Evolutionary conservation across 2,113 vertebrate species (phyloP), one percentile per base, ranked within the genome.

Genomic region (Macquaria ambigua): DNA sequence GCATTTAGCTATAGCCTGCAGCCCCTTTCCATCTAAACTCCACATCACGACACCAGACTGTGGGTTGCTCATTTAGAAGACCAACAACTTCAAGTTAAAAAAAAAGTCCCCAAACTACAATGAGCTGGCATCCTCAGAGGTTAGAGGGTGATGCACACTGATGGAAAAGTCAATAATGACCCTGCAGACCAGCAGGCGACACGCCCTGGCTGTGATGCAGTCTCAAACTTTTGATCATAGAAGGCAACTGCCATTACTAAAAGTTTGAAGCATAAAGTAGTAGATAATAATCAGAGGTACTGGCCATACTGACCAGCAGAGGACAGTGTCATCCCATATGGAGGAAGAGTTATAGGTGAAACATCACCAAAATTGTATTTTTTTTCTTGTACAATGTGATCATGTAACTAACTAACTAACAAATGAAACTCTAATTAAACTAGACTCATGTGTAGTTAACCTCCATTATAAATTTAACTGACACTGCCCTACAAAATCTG

Each of bases 101-200:
- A 31, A 50, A 64, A 82, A 25, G 4, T 23, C 23, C 61, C 61
- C 76, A 66, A 52, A 73, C 31, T 25, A 74, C 68, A 77, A 84
- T 78, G 48, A 46, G 34, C 48, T 56, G 64, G 41, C 77, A 70
- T 37, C 66, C 28, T 74, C 46, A 4, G 79, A 76, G 86, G 77
- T 76, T 64, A 73, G 53, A 85, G 52, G 73, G 71, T 64, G 81
- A 89, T 77, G 74, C 73, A 71, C 72, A 53, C 86, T 91, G 93
- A 92, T 86, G 71, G 83, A 39, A 77, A 88, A 87, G 74, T 88
- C 82, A 83, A 79, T 91, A 84, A 79, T 63, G 77, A 83, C 85
- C 79, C 82, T 48, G 8, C 5, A 25, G 81, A 93, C 75, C 88
- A 93, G 88, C 84, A 46, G 56, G 63, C 6, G 6, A 66, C 50